A percentile compares a stretch with the other conserved stretches of the same genome.
Conservation (phyloP, 2,113 vertebrate species). For the Riparia riparia region DNA sequence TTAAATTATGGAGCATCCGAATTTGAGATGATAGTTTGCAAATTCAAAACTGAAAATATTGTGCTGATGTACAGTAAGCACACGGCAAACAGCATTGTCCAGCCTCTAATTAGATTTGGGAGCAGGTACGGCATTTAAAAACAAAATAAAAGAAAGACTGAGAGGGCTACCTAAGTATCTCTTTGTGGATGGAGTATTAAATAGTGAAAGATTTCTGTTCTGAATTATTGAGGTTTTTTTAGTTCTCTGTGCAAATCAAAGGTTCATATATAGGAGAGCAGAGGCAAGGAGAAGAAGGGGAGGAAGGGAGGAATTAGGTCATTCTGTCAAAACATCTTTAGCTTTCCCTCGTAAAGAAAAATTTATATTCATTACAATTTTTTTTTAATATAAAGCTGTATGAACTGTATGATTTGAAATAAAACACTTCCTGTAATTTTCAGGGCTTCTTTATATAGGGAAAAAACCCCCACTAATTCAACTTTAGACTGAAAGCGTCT, state of each 20-base stretch:
- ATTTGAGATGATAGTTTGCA: neutral
- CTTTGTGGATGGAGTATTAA: neutral
- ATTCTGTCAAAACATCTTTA: constrained; percentile 21
- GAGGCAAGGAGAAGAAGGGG: neutral
- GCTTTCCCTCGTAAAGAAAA: neutral
- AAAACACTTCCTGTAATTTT: neutral
- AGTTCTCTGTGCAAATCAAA: neutral
- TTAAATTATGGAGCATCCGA: neutral
- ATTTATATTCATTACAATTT: neutral
- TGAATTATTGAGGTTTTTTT: neutral
- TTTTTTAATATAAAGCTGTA: neutral
- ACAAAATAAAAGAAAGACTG: neutral
- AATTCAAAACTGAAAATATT: neutral
- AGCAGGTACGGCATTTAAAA: neutral
- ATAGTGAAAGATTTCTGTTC: neutral
- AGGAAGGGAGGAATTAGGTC: constrained; percentile 17
- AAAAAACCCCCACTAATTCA: neutral
- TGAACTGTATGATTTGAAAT: neutral
- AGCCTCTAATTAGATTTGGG: neutral
- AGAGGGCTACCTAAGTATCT: neutral
- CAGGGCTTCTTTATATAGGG: neutral
- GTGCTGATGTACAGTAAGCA: neutral
- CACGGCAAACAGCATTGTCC: neutral
- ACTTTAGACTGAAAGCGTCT: neutral
- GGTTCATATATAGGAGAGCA: neutral